Percentiles rank a stretch among this genome's conserved stretches.
Conservation (phyloP, 1,140 invertebrate genomes). For the Polyergus mexicanus region DNA sequence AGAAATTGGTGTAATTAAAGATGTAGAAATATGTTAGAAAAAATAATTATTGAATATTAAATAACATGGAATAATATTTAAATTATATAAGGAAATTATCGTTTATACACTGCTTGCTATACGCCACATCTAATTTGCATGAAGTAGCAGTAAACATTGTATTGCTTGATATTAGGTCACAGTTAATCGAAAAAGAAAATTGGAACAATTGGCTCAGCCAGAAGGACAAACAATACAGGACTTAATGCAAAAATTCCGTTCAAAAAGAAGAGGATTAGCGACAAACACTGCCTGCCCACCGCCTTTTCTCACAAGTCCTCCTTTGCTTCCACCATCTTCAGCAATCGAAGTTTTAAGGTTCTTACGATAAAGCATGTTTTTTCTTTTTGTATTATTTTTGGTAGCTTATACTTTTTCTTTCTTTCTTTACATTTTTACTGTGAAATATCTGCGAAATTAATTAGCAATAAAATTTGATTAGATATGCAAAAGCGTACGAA, state of each 20-base stretch:
- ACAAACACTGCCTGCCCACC: slow-evolving; percentile 83
- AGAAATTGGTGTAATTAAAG: slow-evolving; percentile 2
- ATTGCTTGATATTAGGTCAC: slow-evolving; percentile 86
- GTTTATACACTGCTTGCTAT: not conserved
- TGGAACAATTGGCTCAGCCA: slow-evolving; percentile 93
- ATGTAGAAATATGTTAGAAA: not conserved
- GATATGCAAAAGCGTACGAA: slow-evolving; percentile 89
- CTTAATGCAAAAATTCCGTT: slow-evolving; percentile 86
- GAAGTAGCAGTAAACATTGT: not conserved
- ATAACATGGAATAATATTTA: not conserved
- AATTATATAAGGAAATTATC: not conserved
- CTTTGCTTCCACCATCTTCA: slow-evolving; percentile 82
- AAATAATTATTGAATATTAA: not conserved
- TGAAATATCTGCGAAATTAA: slow-evolving; percentile 5
- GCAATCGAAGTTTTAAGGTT: slow-evolving; percentile 84
- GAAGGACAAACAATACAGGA: slow-evolving; percentile 92
- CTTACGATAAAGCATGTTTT: not conserved
- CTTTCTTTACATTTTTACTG: slow-evolving; percentile 5
- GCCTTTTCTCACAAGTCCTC: slow-evolving; percentile 82
- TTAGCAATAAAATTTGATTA: slow-evolving; percentile 62
- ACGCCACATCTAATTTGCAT: slow-evolving; percentile 1
- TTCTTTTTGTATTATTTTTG: not conserved
- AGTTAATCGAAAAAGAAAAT: slow-evolving; percentile 94
- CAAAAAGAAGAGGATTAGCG: slow-evolving; percentile 76
- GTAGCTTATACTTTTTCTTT: not conserved